Percentiles rank a stretch among this genome's conserved stretches.
Evolutionary conservation across 1,140 invertebrate species (phyloP).

Genomic region (Stegodyphus dumicola): DNA sequence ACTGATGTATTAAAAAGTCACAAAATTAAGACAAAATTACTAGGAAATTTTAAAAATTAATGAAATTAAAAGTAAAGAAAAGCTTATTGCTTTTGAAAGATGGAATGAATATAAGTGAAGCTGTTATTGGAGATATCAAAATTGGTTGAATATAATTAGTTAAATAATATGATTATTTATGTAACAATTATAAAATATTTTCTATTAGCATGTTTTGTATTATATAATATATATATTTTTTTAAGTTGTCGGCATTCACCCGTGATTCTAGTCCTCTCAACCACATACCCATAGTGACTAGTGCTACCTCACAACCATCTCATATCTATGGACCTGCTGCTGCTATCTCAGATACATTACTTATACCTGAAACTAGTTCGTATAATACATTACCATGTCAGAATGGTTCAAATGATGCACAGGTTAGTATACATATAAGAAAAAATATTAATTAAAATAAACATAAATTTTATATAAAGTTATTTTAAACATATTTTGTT

Average conservation of each 20-base stretch:
- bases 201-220: too few relatives aligned
- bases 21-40: too few relatives aligned
- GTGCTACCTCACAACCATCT: constrained; percentile 11
- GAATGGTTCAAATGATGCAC: constrained; percentile 31
- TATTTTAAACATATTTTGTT: neutral
- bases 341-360: constrained; percentile 33
- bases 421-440: constrained; percentile 12
- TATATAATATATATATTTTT: neutral
- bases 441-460: neutral
- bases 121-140: too few relatives aligned
- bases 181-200: too few relatives aligned
- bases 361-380: constrained; percentile 33
- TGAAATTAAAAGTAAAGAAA: too few relatives aligned
- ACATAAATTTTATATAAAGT: neutral
- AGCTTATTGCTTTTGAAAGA: too few relatives aligned
- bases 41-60: too few relatives aligned
- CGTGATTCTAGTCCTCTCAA: constrained; percentile 50
- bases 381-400: constrained; percentile 14
- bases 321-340: constrained; percentile 30
- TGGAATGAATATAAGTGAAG: too few relatives aligned
- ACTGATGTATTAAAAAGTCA: too few relatives aligned
- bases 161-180: too few relatives aligned
- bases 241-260: constrained; percentile 44
- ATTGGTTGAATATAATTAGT: too few relatives aligned
- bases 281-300: constrained; percentile 31